phyloP scores from a whole-genome alignment of 2,888 invertebrate species.

The Drosophila vallismaia region DNA sequence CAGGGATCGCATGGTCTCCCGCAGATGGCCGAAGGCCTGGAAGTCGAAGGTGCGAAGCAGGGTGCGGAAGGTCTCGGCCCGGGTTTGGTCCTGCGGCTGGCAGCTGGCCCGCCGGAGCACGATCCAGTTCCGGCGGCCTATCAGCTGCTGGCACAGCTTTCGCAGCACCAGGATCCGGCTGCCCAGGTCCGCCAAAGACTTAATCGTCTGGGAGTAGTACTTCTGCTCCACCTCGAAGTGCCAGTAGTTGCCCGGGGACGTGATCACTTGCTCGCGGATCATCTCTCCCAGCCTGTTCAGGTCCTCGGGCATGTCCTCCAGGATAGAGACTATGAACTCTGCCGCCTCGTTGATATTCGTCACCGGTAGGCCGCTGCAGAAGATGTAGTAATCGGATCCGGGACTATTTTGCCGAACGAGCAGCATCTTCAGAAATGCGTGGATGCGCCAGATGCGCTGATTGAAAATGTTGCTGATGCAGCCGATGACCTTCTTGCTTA shows the following conservation, averaged over 20 bases:
- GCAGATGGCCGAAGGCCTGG: background rate
- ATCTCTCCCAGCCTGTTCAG: background rate
- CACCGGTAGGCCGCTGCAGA: background rate
- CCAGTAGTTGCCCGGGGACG: background rate
- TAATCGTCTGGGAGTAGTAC: background rate
- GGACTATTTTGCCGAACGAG: background rate
- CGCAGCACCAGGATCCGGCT: background rate
- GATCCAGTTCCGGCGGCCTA: background rate
- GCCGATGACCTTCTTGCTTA: background rate
- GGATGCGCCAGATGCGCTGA: background rate
- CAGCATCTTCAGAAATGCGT: background rate
- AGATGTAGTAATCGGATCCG: background rate
- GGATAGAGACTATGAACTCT: background rate
- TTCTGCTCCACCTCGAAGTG: background rate
- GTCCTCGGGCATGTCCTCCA: background rate
- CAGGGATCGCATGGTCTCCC: background rate
- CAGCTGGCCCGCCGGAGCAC: background rate
- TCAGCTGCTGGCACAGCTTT: background rate
- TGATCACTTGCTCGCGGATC: background rate
- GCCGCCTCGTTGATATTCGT: background rate
- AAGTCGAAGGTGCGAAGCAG: constrained; percentile 1
- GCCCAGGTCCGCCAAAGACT: background rate
- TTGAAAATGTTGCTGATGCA: background rate
- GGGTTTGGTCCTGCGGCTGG: background rate
- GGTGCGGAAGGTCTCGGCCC: background rate